Evolutionary conservation across 2,888 invertebrate genomes (phyloP).

Genomic region (Xestia ashworthii): DNA sequence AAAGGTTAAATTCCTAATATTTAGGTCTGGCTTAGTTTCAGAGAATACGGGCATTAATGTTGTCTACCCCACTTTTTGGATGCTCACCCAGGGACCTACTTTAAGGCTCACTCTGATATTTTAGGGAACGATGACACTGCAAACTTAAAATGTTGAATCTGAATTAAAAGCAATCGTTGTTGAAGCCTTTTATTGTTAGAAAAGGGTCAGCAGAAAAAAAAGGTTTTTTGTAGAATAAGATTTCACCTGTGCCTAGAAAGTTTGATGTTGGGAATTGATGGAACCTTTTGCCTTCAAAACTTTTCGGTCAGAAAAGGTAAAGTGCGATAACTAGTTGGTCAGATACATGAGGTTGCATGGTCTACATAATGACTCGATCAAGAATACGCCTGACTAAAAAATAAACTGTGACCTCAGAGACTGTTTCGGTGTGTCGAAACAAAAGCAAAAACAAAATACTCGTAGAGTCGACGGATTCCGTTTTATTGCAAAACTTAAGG

Average conservation of each 20-base stretch:
- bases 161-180: slow-evolving; percentile 19
- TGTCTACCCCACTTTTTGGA: slow-evolving; percentile 17
- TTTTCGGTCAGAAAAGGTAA: neutral
- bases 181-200: neutral
- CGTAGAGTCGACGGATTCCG: neutral
- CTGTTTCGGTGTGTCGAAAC: neutral
- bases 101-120: slow-evolving; percentile 31
- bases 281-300: neutral
- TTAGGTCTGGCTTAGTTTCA: neutral
- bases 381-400: neutral
- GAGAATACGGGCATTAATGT: slow-evolving; percentile 33
- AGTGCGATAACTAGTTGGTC: neutral
- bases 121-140: slow-evolving; percentile 26
- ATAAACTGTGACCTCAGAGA: neutral
- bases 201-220: neutral
- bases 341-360: neutral
- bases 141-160: slow-evolving; percentile 22
- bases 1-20: neutral
- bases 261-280: neutral
- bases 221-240: neutral
- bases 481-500: slow-evolving; percentile 2
- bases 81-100: slow-evolving; percentile 10
- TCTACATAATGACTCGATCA: neutral
- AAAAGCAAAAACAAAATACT: neutral
- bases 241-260: neutral